These are phyloP conservation scores for Oryzias curvinotus DNA, from an alignment of 2,113 vertebrate genomes.

Conservation along the genomic window DNA sequence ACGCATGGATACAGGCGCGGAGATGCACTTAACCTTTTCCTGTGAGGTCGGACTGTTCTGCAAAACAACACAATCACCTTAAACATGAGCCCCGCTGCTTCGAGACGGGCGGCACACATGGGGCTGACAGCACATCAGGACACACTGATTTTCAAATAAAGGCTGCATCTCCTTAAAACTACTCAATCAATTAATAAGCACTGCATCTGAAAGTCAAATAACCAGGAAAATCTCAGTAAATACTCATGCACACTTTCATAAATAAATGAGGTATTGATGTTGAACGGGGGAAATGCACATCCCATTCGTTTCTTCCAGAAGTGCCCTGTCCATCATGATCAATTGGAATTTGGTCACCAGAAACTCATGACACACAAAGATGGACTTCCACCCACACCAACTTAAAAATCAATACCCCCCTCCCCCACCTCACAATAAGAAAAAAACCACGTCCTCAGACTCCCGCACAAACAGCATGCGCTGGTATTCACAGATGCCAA, in stretches of 20 bases:
- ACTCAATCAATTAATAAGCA: constrained; percentile 39
- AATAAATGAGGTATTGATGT: constrained; percentile 40
- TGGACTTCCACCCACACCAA: constrained; percentile 17
- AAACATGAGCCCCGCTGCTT: constrained; percentile 20
- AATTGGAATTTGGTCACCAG: constrained; percentile 46
- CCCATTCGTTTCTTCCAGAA: constrained; percentile 45
- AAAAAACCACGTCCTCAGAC: not conserved
- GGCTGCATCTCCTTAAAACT: constrained; percentile 32
- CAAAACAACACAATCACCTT: constrained; percentile 6
- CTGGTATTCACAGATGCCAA: constrained; percentile 51
- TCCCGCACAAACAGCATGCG: constrained; percentile 1
- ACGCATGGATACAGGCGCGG: not conserved
- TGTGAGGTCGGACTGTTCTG: constrained; percentile 37
- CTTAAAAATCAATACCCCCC: constrained; percentile 33
- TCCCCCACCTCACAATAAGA: not conserved
- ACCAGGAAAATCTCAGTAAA: constrained; percentile 49
- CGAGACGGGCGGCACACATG: not conserved
- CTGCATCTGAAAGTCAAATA: constrained; percentile 46
- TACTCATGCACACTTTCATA: constrained; percentile 39
- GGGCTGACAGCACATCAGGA: constrained; percentile 5
- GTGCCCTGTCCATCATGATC: constrained; percentile 57
- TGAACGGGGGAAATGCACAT: constrained; percentile 15
- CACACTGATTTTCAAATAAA: constrained; percentile 39
- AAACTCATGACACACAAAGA: constrained; percentile 42
- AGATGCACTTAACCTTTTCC: constrained; percentile 27